These are phyloP conservation scores for Alligator sinensis DNA, from an alignment of 2,113 vertebrate genomes.

Conservation along the genomic window DNA sequence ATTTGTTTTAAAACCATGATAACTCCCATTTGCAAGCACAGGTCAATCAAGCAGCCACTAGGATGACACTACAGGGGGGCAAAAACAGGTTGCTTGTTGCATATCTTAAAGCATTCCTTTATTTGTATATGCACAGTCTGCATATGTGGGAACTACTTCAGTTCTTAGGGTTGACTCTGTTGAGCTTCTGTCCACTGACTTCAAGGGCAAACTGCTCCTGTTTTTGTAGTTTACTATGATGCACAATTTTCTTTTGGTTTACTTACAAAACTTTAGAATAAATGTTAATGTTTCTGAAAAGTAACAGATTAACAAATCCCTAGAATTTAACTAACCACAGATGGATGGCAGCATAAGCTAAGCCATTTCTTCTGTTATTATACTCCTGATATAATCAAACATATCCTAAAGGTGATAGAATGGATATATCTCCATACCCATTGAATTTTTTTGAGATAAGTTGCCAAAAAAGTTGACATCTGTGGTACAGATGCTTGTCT, in stretches of 20 bases:
- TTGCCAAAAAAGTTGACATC: too few species aligned
- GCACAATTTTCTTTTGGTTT: background rate
- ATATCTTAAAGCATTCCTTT: background rate
- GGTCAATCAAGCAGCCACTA: slow-evolving; percentile 97
- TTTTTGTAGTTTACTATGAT: background rate
- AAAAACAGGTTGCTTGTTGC: background rate
- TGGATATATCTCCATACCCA: background rate
- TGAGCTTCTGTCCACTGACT: background rate
- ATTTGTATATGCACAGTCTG: background rate
- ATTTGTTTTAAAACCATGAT: slow-evolving; percentile 99
- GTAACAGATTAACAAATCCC: background rate
- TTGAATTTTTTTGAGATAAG: background rate
- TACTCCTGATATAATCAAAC: background rate
- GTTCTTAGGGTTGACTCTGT: background rate
- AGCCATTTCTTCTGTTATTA: background rate
- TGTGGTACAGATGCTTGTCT: background rate
- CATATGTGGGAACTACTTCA: background rate
- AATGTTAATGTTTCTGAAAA: background rate
- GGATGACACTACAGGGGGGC: slow-evolving; percentile 90
- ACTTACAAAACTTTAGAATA: background rate
- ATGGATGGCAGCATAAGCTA: background rate
- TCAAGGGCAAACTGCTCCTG: background rate
- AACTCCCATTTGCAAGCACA: slow-evolving; percentile 99
- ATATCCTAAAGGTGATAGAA: background rate
- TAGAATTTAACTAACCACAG: background rate